Percentiles rank a stretch among this genome's conserved stretches.
Conservation (phyloP, 2,113 vertebrate genomes). For the Pangasianodon gigas region DNA sequence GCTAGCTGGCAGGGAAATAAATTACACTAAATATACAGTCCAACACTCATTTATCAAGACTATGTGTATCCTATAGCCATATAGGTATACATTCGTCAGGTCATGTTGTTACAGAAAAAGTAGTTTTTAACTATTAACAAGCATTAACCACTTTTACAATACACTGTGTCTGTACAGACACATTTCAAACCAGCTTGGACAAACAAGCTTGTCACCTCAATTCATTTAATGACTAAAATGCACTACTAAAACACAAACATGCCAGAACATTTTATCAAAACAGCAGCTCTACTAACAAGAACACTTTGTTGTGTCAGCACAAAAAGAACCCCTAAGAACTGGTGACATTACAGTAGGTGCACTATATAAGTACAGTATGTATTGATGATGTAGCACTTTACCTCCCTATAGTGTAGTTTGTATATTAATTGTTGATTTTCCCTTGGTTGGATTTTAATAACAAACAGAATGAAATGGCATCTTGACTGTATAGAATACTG, state of each 20-base stretch:
- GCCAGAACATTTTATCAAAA: neutral
- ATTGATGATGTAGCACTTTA: neutral
- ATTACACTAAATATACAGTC: constrained; percentile 41
- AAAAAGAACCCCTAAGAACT: neutral
- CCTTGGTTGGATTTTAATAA: neutral
- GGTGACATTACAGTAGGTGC: neutral
- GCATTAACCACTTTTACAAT: neutral
- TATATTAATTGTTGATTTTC: neutral
- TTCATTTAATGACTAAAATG: neutral
- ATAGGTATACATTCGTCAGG: constrained; percentile 60
- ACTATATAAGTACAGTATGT: neutral
- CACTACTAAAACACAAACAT: too few relatives aligned
- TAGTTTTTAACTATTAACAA: neutral
- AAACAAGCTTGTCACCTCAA: neutral
- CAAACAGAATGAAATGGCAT: neutral
- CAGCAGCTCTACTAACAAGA: too few relatives aligned
- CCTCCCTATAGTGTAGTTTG: neutral
- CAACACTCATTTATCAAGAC: constrained; percentile 58
- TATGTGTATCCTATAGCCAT: constrained; percentile 41
- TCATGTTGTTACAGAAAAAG: constrained; percentile 49
- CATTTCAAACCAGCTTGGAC: neutral
- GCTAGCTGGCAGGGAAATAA: constrained; percentile 38
- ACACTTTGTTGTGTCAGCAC: neutral
- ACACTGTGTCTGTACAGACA: neutral
- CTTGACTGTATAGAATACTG: neutral